phyloP scores from a whole-genome alignment of 2,113 vertebrate species.

The Sinocyclocheilus anshuiensis region DNA sequence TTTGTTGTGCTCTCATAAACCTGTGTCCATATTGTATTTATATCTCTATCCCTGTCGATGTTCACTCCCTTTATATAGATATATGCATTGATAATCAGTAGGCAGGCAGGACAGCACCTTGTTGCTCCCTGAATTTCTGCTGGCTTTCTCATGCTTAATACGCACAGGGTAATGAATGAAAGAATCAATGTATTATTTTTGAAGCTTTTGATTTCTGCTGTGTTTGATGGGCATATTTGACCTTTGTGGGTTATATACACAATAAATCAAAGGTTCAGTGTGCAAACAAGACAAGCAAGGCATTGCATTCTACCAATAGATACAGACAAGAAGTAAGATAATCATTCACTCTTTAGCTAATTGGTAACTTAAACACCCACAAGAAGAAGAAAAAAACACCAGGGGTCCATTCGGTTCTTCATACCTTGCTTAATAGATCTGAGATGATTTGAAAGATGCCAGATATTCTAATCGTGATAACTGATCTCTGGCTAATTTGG shows the following conservation, averaged over 20 bases:
- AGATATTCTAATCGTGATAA: no score
- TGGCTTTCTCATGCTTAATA: background rate
- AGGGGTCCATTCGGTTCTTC: no score
- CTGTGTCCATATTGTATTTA: background rate
- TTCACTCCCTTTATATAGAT: background rate
- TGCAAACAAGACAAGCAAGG: background rate
- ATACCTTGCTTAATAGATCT: no score
- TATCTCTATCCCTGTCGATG: background rate
- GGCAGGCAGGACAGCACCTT: background rate
- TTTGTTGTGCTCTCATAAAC: background rate
- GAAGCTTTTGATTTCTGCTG: background rate
- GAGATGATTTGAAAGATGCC: no score
- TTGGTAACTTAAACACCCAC: background rate
- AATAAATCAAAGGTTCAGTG: background rate
- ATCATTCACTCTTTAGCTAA: background rate
- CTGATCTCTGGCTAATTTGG: no score
- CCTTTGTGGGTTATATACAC: background rate
- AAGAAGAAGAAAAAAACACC: background rate
- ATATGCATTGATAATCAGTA: slow-evolving; percentile 31
- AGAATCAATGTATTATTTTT: background rate
- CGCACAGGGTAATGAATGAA: background rate
- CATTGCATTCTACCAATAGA: background rate
- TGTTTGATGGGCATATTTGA: background rate
- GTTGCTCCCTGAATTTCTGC: background rate
- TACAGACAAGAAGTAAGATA: background rate